Conservation (phyloP, 2,113 vertebrate genomes). For the Trematomus loennbergii region DNA sequence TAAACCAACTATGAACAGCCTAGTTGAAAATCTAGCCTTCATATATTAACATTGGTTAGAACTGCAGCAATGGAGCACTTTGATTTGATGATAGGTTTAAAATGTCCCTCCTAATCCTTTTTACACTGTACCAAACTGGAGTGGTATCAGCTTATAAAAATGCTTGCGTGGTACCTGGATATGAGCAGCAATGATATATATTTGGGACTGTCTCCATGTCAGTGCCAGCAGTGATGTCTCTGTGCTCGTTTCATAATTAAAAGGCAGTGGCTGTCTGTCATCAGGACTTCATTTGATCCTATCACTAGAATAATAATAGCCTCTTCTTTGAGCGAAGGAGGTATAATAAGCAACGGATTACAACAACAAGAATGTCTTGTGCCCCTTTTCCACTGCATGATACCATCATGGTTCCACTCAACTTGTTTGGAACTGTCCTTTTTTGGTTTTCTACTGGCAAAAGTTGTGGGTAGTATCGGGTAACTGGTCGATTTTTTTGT, state of each 20-base stretch:
- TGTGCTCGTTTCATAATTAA: slow-evolving; percentile 40
- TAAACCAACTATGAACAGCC: background rate
- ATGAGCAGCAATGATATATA: background rate
- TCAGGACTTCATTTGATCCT: slow-evolving; percentile 62
- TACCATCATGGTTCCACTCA: background rate
- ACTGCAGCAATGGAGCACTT: background rate
- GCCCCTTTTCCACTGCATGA: background rate
- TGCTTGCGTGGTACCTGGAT: background rate
- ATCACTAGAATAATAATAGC: slow-evolving; percentile 33
- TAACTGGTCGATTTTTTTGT: too few species aligned
- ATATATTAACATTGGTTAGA: background rate
- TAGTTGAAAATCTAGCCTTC: background rate
- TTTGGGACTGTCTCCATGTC: background rate
- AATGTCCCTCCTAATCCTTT: background rate
- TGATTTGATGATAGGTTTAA: background rate
- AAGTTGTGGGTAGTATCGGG: too few species aligned
- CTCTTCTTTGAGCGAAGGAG: background rate
- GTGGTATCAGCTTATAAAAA: background rate
- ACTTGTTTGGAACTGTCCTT: background rate
- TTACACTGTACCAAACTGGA: background rate
- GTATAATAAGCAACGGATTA: background rate
- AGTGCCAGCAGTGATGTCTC: background rate
- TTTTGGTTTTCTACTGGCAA: too few species aligned
- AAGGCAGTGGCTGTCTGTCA: slow-evolving; percentile 58
- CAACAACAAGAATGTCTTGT: background rate